Evolutionary conservation across 2,888 invertebrate species (phyloP).

Genomic region (Ecliptopera silaceata): DNA sequence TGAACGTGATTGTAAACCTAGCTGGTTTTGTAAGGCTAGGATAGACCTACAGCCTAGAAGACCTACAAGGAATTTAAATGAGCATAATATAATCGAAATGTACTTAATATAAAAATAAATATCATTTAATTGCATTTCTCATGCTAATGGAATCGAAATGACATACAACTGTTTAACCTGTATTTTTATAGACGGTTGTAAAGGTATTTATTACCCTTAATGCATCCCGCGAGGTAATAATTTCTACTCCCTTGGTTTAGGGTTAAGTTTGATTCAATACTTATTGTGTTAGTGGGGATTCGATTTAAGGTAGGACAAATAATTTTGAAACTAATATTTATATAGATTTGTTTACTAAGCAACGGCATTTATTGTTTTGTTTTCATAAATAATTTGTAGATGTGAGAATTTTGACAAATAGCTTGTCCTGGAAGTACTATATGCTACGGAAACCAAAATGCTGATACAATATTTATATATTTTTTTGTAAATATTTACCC

Average conservation of each 20-base stretch:
- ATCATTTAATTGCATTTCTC: constrained; percentile 4
- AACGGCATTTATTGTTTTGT: no score
- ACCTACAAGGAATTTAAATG: no score
- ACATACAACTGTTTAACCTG: constrained; percentile 18
- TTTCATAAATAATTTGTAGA: no score
- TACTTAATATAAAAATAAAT: constrained; percentile 5
- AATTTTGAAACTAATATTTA: not conserved
- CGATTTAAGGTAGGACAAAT: not conserved
- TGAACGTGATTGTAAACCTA: no score
- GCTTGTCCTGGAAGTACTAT: no score
- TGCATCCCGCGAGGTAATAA: constrained; percentile 1
- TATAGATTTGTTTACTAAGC: no score
- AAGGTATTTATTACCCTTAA: constrained; percentile 20
- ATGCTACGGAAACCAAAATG: no score
- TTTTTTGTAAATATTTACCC: no score
- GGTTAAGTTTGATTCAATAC: constrained; percentile 1
- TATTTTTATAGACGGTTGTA: constrained; percentile 25
- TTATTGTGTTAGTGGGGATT: not conserved
- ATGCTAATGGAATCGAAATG: constrained; percentile 19
- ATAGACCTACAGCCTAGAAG: no score
- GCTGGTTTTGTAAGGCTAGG: no score
- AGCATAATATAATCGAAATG: not conserved
- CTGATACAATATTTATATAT: no score
- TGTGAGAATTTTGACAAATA: no score
- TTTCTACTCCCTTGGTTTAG: constrained; percentile 5